Evolutionary conservation across 2,113 vertebrate species (phyloP).

Genomic region (Solenodon paradoxus): DNA sequence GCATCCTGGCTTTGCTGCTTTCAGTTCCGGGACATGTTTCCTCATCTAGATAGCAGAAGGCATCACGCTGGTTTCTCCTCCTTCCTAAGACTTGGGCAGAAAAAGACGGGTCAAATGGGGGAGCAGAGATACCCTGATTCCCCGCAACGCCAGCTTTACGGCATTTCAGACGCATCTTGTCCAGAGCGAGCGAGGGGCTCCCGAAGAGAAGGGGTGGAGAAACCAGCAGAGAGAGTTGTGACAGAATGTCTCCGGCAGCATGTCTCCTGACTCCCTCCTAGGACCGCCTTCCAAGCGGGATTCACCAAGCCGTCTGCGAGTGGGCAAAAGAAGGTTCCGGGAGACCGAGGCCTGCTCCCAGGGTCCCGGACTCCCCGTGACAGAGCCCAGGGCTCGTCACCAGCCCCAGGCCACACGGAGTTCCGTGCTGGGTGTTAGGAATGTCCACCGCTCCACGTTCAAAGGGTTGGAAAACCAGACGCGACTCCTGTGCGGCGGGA

Average conservation of each 20-base stretch:
- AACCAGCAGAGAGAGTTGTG: rapidly evolving
- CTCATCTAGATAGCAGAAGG: no score
- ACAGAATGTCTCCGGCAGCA: not conserved
- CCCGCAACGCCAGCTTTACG: not conserved
- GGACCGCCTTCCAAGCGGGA: not conserved
- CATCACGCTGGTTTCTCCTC: not conserved
- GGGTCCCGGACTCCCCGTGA: not conserved
- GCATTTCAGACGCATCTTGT: not conserved
- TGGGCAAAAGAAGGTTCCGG: not conserved
- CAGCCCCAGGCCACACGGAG: rapidly evolving
- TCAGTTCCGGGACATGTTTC: rapidly evolving
- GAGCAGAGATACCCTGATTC: not conserved
- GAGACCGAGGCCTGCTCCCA: not conserved
- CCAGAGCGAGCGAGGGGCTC: no score
- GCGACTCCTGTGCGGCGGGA: no score
- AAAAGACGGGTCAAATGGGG: not conserved
- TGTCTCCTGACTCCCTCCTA: not conserved
- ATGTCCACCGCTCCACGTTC: not conserved
- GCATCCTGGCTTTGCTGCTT: no score
- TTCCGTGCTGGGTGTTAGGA: rapidly evolving
- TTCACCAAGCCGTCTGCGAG: not conserved
- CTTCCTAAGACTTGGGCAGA: not conserved
- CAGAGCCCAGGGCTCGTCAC: not conserved
- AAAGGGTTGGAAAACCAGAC: not conserved
- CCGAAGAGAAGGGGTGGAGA: not conserved